phyloP scores from a whole-genome alignment of 2,113 vertebrate species.

The Silurus meridionalis region DNA sequence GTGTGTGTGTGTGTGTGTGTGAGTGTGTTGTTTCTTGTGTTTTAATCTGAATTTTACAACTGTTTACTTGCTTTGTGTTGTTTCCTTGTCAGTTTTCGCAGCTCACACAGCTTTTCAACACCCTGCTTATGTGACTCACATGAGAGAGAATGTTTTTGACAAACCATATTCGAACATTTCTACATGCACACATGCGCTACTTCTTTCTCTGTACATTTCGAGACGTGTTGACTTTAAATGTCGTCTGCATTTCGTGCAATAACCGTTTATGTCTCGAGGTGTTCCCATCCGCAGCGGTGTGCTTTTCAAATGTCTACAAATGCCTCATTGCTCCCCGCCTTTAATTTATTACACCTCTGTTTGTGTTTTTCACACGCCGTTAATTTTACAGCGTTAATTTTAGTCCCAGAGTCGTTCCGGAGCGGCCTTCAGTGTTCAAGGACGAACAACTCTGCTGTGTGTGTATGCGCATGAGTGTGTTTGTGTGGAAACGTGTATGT shows the following conservation, averaged over 20 bases:
- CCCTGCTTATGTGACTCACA: not conserved
- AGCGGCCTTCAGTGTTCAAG: not conserved
- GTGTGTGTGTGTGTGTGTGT: not conserved
- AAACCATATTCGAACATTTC: not conserved
- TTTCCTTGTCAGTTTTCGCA: not conserved
- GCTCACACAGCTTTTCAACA: not conserved
- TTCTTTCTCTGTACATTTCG: not conserved
- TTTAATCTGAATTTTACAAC: not conserved
- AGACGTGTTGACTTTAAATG: not conserved
- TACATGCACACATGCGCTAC: not conserved
- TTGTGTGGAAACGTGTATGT: not conserved
- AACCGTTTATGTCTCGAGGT: not conserved
- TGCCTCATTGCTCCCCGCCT: not conserved
- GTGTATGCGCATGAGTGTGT: not conserved
- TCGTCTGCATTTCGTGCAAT: not conserved
- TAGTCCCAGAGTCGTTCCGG: not conserved
- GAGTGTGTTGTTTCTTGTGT: not conserved
- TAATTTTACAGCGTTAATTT: constrained; percentile 22
- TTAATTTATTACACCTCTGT: constrained; percentile 24
- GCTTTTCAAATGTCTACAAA: not conserved
- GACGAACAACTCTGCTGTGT: constrained; percentile 11
- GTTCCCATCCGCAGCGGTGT: not conserved
- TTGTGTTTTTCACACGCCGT: constrained; percentile 23
- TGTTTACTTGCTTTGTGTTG: not conserved
- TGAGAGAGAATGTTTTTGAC: not conserved